These are phyloP conservation scores for Drosophila ohnishii DNA, from an alignment of 1,140 invertebrate genomes.

Conservation along the genomic window DNA sequence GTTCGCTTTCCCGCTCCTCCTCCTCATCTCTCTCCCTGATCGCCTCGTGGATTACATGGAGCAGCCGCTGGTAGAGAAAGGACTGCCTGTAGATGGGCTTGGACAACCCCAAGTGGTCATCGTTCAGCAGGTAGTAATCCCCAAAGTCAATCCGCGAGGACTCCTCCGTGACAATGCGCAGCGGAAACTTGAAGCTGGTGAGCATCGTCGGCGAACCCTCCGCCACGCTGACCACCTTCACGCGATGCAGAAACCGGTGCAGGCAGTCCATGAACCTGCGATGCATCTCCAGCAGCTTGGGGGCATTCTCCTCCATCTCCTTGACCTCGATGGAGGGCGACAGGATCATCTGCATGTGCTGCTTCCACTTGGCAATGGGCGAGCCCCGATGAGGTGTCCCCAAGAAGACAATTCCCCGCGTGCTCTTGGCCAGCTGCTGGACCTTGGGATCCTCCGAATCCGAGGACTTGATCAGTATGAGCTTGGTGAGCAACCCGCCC, in stretches of 20 bases:
- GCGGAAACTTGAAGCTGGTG: slow-evolving; percentile 86
- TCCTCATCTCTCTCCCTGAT: slow-evolving; percentile 14
- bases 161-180: slow-evolving; percentile 87
- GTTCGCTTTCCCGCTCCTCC: not conserved
- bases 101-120: slow-evolving; percentile 90
- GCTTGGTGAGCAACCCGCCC: slow-evolving; percentile 91
- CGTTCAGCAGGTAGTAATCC: slow-evolving; percentile 88
- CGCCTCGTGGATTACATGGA: slow-evolving; percentile 77
- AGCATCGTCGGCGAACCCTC: slow-evolving; percentile 88
- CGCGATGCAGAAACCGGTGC: slow-evolving; percentile 83
- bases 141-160: slow-evolving; percentile 89
- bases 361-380: slow-evolving; percentile 85
- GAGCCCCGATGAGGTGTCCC: slow-evolving; percentile 91
- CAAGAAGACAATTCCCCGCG: slow-evolving; percentile 89
- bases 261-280: slow-evolving; percentile 87
- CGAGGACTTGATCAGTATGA: slow-evolving; percentile 86
- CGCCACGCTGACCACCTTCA: slow-evolving; percentile 88
- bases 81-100: slow-evolving; percentile 86
- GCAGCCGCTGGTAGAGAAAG: slow-evolving; percentile 75
- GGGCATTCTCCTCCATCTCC: slow-evolving; percentile 84
- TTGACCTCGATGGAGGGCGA: slow-evolving; percentile 88
- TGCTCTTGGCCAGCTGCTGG: slow-evolving; percentile 85
- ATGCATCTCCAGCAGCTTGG: slow-evolving; percentile 86
- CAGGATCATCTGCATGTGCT: slow-evolving; percentile 84
- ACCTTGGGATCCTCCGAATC: slow-evolving; percentile 84